Conservation (phyloP, 2,888 invertebrate species). For the Biston stratarius region DNA sequence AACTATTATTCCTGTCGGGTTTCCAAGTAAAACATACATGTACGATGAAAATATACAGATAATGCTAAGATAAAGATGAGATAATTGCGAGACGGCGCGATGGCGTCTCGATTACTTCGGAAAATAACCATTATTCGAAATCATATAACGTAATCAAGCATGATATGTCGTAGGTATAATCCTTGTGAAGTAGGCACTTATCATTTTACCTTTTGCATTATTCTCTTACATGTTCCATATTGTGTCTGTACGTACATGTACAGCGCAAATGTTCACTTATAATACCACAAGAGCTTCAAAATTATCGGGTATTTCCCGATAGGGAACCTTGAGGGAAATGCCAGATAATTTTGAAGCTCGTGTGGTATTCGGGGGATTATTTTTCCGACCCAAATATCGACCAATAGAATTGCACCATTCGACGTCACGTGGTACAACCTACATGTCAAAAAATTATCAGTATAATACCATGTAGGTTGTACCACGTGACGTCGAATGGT, state of each 20-base stretch:
- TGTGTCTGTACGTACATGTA: too few species aligned
- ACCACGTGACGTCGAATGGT: too few species aligned
- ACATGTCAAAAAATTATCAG: too few species aligned
- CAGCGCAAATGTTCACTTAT: background rate
- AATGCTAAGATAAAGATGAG: conserved; percentile 12
- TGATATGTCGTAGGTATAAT: conserved; percentile 25
- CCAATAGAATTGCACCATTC: too few species aligned
- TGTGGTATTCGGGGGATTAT: too few species aligned
- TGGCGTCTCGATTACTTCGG: conserved; percentile 29
- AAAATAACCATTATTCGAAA: conserved; percentile 24
- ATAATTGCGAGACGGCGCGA: conserved; percentile 29
- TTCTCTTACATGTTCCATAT: background rate
- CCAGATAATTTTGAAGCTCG: too few species aligned
- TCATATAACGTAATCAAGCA: conserved; percentile 14
- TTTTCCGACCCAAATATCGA: too few species aligned
- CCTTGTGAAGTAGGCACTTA: background rate
- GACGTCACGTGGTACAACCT: too few species aligned
- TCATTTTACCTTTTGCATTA: conserved; percentile 7
- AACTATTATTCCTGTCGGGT: background rate
- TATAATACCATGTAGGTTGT: too few species aligned
- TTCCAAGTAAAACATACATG: background rate
- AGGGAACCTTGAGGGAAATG: too few species aligned
- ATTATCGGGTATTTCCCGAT: too few species aligned
- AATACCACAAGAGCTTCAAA: background rate
- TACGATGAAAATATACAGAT: background rate